A percentile compares a stretch with the other conserved stretches of the same genome.
These are phyloP conservation scores for Pelecanoides urinatrix DNA, from an alignment of 2,113 vertebrate genomes.

Conservation along the genomic window DNA sequence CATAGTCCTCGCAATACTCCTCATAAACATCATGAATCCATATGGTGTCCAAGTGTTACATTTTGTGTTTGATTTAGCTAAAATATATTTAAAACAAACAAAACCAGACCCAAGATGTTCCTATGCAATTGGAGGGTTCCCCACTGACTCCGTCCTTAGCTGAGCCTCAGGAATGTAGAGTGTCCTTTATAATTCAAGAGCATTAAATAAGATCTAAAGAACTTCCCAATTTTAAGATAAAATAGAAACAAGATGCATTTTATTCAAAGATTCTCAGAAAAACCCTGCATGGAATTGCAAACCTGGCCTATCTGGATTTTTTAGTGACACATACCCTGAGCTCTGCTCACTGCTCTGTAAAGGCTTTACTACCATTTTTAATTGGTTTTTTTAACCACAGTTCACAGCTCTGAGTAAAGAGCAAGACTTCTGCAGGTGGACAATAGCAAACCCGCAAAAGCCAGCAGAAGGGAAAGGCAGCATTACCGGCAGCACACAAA, in stretches of 20 bases:
- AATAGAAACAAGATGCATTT: neutral
- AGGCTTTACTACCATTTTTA: neutral
- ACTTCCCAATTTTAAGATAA: neutral
- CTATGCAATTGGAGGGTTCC: neutral
- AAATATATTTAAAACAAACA: neutral
- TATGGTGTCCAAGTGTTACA: conserved; percentile 17
- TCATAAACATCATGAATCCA: conserved; percentile 4
- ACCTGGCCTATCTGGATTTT: neutral
- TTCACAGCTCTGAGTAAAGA: neutral
- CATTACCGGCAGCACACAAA: neutral
- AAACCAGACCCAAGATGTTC: neutral
- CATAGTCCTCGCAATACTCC: neutral
- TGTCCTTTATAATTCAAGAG: neutral
- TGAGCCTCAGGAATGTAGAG: neutral
- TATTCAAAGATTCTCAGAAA: neutral
- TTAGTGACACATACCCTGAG: neutral
- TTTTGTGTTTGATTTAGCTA: neutral
- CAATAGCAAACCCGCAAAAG: neutral
- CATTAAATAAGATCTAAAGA: neutral
- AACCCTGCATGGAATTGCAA: neutral
- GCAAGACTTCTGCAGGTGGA: neutral
- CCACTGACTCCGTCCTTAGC: neutral
- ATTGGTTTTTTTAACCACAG: neutral
- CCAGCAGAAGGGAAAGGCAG: neutral
- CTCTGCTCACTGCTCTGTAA: neutral